Evolutionary conservation across 2,797 vertebrate species (phyloP), one percentile per base, ranked within the genome.

Genomic region (Clarias laeviceps): DNA sequence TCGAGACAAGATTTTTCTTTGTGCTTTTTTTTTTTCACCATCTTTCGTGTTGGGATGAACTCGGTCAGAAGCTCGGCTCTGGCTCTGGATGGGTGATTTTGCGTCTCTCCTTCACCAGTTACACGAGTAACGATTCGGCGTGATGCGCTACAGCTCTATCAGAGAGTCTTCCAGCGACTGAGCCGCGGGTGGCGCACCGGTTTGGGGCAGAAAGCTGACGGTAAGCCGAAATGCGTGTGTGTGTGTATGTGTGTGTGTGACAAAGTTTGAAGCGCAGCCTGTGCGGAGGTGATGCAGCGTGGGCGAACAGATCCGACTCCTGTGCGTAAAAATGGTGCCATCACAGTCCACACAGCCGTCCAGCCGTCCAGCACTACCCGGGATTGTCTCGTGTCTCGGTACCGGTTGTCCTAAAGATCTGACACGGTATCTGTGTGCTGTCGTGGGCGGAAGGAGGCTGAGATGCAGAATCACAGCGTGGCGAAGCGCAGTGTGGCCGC

Each of bases 241-340:
- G 18, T 78, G 29, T 80, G 64, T 29, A 50, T 54, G 66, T 70
- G 77, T 66, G 61, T 70, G 73, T 34, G 85, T 54, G 50, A 64
- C 18, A 85, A 88, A 88, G 87, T 90, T 88, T 88, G 64, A 74
- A 73, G 76, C 77, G 84, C 40, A 56, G 78, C 59, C 74, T 85
- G 69, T 86, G 85, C 83, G 66, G 61, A 77, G 80, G 83, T 79
- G 85, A 85, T 88, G 88, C 87, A 84, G 83, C 87, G 88, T 87
- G 78, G 88, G 85, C 80, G 66, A 80, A 74, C 70, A 69, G 74
- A 85, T 84, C 72, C 74, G 82, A 84, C 72, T 84, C 72, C 32
- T 73, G 82, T 77, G 86, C 82, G 83, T 87, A 70, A 69, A 81
- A 80, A 70, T 65, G 65, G 80, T 78, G 81, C 76, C 85, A 4